phyloP scores from a whole-genome alignment of 1,140 invertebrate species.

The Apis florea region DNA sequence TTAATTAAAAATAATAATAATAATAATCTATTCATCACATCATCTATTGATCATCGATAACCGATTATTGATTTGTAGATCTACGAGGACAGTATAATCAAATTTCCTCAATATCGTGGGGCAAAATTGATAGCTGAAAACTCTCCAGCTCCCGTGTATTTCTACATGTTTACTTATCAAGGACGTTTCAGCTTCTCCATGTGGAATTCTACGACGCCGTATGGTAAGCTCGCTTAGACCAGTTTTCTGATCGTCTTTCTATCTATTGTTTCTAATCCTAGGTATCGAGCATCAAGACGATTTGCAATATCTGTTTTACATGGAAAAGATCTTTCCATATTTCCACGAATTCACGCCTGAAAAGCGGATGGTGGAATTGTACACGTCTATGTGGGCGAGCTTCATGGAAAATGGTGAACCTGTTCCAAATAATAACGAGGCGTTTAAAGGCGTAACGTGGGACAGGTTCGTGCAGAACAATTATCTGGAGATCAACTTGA shows the following conservation, averaged over 20 bases:
- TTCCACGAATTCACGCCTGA: slow-evolving; percentile 68
- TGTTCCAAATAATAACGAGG: background rate
- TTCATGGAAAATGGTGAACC: slow-evolving; percentile 75
- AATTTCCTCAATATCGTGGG: slow-evolving; percentile 79
- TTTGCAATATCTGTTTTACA: slow-evolving; percentile 83
- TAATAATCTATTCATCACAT: background rate
- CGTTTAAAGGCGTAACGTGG: slow-evolving; percentile 78
- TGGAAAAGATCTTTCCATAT: slow-evolving; percentile 69
- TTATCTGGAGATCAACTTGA: slow-evolving; percentile 81
- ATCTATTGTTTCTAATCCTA: too few relatives aligned
- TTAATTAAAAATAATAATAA: background rate
- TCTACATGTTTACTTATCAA: slow-evolving; percentile 82
- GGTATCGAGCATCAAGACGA: slow-evolving; percentile 84
- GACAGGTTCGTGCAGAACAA: slow-evolving; percentile 79
- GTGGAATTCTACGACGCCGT: slow-evolving; percentile 78
- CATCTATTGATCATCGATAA: background rate
- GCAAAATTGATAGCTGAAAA: slow-evolving; percentile 79
- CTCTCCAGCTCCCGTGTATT: slow-evolving; percentile 79
- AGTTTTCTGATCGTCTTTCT: too few relatives aligned
- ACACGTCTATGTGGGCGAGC: slow-evolving; percentile 73
- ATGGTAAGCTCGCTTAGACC: slow-evolving; percentile 69
- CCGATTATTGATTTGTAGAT: slow-evolving; percentile 63
- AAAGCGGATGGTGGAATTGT: slow-evolving; percentile 66
- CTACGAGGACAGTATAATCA: slow-evolving; percentile 80
- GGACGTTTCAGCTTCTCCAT: slow-evolving; percentile 80